phyloP scores from a whole-genome alignment of 2,888 invertebrate species.

The Leptopilina myrica region DNA sequence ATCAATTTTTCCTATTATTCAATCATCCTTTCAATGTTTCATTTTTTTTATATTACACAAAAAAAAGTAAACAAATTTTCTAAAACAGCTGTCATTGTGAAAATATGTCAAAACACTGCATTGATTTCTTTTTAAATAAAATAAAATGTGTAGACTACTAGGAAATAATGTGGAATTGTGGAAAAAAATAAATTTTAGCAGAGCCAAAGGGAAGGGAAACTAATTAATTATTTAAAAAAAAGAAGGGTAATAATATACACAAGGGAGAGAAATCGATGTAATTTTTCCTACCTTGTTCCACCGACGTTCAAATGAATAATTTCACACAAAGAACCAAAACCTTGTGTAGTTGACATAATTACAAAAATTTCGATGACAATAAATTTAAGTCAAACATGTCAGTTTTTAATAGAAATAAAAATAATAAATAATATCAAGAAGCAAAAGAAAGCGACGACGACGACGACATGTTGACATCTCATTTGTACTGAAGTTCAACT shows the following conservation, averaged over 20 bases:
- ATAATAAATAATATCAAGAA: not conserved
- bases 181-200: too few relatives aligned
- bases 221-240: not conserved
- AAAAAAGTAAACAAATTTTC: too few relatives aligned
- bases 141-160: too few relatives aligned
- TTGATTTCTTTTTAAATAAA: too few relatives aligned
- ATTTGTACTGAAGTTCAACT: not conserved
- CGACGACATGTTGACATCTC: constrained; percentile 14
- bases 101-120: too few relatives aligned
- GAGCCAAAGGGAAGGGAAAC: too few relatives aligned
- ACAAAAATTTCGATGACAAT: not conserved
- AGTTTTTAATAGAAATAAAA: not conserved
- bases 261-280: constrained; percentile 30
- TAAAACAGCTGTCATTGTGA: too few relatives aligned
- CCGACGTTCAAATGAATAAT: constrained; percentile 97
- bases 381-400: not conserved
- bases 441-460: not conserved
- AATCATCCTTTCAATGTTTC: too few relatives aligned
- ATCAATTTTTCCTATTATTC: too few relatives aligned
- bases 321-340: constrained; percentile 79
- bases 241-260: not conserved
- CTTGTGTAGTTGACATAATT: constrained; percentile 75
- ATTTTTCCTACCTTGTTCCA: constrained; percentile 88
- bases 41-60: too few relatives aligned
- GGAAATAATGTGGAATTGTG: too few relatives aligned